Percentiles rank a stretch among this genome's conserved stretches.
phyloP scores from a whole-genome alignment of 1,140 invertebrate genomes.

The Drosophila parabipectinata region DNA sequence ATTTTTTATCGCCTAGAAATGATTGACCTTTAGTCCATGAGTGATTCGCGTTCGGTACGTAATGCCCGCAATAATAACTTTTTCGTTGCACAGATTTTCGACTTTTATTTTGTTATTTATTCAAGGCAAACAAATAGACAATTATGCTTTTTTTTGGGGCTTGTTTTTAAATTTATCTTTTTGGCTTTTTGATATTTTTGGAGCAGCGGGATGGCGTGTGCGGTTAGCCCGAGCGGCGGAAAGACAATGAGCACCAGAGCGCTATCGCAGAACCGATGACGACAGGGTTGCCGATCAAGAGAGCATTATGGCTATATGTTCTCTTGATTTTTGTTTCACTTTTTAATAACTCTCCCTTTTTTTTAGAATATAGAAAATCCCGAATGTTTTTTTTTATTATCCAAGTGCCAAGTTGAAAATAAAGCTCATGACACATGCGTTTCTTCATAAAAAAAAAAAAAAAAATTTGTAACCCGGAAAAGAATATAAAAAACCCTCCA shows the following conservation, averaged over 20 bases:
- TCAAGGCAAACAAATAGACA: too few relatives aligned
- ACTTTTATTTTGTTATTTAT: neutral
- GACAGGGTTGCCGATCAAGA: constrained; percentile 16
- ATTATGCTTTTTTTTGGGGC: constrained; percentile 2
- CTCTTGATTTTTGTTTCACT: constrained; percentile 11
- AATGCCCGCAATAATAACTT: constrained; percentile 5
- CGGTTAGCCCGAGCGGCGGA: constrained; percentile 28
- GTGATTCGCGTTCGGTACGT: constrained; percentile 16
- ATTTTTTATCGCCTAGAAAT: constrained; percentile 68
- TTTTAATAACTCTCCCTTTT: neutral
- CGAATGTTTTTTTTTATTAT: constrained; percentile 15
- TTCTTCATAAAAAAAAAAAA: constrained; percentile 25
- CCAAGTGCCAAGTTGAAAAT: constrained; percentile 30
- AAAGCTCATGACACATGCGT: constrained; percentile 60
- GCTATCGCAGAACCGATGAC: constrained; percentile 5
- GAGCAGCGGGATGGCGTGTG: neutral
- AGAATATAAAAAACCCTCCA: constrained; percentile 2
- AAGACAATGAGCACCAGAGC: constrained; percentile 48
- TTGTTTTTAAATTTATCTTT: constrained; percentile 2
- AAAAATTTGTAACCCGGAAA: constrained; percentile 11
- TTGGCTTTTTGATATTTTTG: neutral
- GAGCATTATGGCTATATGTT: constrained; percentile 9
- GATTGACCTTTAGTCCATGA: constrained; percentile 68
- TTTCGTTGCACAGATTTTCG: constrained; percentile 6
- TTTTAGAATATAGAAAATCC: constrained; percentile 12